Base-by-base conservation (phyloP, 1,140 invertebrate genomes). In the Sweltsa coloradensis region DNA sequence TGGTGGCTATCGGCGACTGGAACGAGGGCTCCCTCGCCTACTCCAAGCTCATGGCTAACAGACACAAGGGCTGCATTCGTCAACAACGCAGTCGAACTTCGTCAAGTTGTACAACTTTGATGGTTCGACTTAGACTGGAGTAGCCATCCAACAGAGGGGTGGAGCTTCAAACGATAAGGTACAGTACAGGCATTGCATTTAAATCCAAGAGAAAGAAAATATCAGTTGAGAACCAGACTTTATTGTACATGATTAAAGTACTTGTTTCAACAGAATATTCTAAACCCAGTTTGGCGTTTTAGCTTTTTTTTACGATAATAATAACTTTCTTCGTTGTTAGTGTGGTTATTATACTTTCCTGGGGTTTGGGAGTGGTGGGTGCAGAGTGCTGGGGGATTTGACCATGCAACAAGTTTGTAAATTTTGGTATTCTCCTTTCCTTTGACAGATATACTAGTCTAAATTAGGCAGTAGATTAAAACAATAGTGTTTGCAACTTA, bases 41-140 rank as follows among this genome's bases (percentile, higher is more conserved):
- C 57, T 83, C 81, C 0, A 16, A 60, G 21, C 49, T 55, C 52
- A 53, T n/a, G n/a, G n/a, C n/a, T n/a, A n/a, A n/a, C n/a, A n/a
- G n/a, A n/a, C n/a, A n/a, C n/a, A n/a, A 70, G 84, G 5, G 58
- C 64, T 1, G 66, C 55, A n/a, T 82, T 87, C 45, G 70, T 79
- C 5, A 49, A 70, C 1, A 76, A 72, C 47, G 69, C 74, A 1
- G 63, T 83, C 0, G 50, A n/a, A 64, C 0, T 79, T 82, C 52
- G 42, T 82, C 0, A 58, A 64, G 44, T 71, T 69, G n/a, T 72
- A 85, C 55, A 66, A 71, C 5, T 89, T 90, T 47, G 81, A 89
- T 62, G 86, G 86, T 67, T 90, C 1, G 85, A 89, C 58, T 16
- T 89, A 11, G 84, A 89, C 57, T 89, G 85, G 84, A 89, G 54